Evolutionary conservation across 30 jellyfish, hydroid and myxozoan species (phyloP).

Genomic region (Pseudorhiza aurosa): DNA sequence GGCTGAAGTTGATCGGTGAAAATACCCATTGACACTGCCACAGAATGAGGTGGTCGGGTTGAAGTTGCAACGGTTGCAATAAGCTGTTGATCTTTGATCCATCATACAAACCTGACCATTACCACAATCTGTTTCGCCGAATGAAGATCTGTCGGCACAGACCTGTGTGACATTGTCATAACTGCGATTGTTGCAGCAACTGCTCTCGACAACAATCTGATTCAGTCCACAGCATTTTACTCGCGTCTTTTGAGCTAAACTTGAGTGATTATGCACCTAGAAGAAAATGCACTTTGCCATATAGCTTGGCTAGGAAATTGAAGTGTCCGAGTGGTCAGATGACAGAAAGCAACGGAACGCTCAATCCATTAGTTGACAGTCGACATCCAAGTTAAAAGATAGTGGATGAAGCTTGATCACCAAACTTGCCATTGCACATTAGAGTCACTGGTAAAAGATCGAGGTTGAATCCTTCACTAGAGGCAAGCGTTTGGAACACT

Average conservation of each 20-base stretch:
- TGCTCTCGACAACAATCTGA: conserved; percentile 41
- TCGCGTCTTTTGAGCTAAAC: conserved; percentile 22
- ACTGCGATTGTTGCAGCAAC: conserved; percentile 79
- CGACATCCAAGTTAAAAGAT: too few relatives aligned
- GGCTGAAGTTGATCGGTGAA: conserved; percentile 11
- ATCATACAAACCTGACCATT: conserved; percentile 73
- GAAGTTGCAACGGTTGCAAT: conserved; percentile 85
- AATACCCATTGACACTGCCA: conserved; percentile 72
- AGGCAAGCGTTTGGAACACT: too few relatives aligned
- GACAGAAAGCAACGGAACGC: too few relatives aligned
- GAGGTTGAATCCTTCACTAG: too few relatives aligned
- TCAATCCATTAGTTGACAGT: too few relatives aligned
- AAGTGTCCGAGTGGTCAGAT: too few relatives aligned
- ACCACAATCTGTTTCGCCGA: conserved; percentile 79
- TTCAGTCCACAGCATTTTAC: conserved; percentile 94
- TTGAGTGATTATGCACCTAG: conserved; percentile 55
- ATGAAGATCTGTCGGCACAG: conserved; percentile 88
- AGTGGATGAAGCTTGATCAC: too few relatives aligned
- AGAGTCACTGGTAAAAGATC: too few relatives aligned
- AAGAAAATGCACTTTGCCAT: too few relatives aligned
- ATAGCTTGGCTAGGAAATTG: too few relatives aligned
- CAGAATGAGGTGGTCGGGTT: conserved; percentile 60
- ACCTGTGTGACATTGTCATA: conserved; percentile 64
- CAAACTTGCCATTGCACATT: too few relatives aligned
- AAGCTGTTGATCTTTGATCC: conserved; percentile 55